A percentile compares a stretch with the other conserved stretches of the same genome.
These are phyloP conservation scores for Halesus radiatus DNA, from an alignment of 1,140 invertebrate genomes.

Conservation along the genomic window DNA sequence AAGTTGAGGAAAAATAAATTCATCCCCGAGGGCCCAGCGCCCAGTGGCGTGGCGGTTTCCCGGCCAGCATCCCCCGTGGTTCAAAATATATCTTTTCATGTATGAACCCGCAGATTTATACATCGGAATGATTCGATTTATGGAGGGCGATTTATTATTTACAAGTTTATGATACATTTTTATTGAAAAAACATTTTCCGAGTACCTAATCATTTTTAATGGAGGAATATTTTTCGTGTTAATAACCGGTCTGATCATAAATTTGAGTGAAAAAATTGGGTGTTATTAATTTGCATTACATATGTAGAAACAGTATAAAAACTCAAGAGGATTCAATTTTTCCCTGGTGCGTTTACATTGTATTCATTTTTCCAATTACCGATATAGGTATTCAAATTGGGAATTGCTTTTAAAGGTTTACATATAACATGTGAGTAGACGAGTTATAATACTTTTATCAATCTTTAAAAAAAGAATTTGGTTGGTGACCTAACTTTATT, in stretches of 20 bases:
- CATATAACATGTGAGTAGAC: no score
- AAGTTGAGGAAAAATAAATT: slow-evolving; percentile 18
- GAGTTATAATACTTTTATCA: no score
- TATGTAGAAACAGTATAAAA: not conserved
- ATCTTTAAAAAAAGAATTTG: no score
- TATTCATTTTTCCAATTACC: no score
- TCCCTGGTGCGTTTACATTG: not conserved
- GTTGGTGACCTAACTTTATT: no score
- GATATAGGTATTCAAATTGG: no score
- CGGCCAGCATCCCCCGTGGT: not conserved
- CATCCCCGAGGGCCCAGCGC: slow-evolving; percentile 1
- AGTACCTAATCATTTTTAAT: not conserved
- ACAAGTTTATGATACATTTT: slow-evolving; percentile 9
- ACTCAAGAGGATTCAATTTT: not conserved
- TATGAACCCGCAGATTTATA: slow-evolving; percentile 22
- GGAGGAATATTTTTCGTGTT: slow-evolving; percentile 10
- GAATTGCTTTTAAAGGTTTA: no score
- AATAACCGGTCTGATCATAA: not conserved
- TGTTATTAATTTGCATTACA: not conserved
- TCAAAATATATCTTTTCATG: slow-evolving; percentile 14
- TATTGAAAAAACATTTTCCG: not conserved
- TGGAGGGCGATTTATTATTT: slow-evolving; percentile 12
- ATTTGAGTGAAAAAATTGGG: not conserved
- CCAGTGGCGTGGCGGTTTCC: slow-evolving; percentile 20
- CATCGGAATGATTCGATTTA: slow-evolving; percentile 19